phyloP scores from a whole-genome alignment of 2,888 invertebrate species.

The Ichneumon xanthorius region DNA sequence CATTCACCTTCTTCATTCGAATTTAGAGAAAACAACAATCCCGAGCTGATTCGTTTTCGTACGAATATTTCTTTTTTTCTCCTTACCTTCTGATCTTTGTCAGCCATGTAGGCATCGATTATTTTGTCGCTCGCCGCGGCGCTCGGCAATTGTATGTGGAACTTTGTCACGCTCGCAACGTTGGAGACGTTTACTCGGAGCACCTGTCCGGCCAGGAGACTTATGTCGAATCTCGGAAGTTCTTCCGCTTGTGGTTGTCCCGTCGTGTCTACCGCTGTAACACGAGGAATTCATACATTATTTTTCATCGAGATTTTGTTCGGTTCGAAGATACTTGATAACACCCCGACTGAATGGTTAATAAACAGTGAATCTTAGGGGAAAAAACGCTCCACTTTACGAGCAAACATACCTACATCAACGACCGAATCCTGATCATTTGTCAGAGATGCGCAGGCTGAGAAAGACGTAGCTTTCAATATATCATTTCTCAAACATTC shows the following conservation, averaged over 20 bases:
- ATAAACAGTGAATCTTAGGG: neutral
- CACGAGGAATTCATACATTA: slow-evolving; percentile 9
- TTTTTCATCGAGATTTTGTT: neutral
- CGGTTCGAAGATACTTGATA: neutral
- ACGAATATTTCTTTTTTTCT: slow-evolving; percentile 18
- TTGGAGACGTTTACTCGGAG: slow-evolving; percentile 84
- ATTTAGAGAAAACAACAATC: slow-evolving; percentile 6
- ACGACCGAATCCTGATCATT: slow-evolving; percentile 45
- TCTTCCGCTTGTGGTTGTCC: slow-evolving; percentile 57
- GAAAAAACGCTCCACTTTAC: neutral
- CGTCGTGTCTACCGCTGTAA: slow-evolving; percentile 39
- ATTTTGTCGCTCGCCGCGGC: slow-evolving; percentile 77
- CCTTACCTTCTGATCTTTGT: slow-evolving; percentile 77
- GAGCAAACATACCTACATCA: slow-evolving; percentile 59
- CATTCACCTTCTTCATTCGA: slow-evolving; percentile 40
- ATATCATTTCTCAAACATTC: slow-evolving; percentile 11
- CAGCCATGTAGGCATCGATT: slow-evolving; percentile 77
- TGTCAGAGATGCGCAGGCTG: slow-evolving; percentile 39
- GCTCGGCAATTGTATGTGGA: slow-evolving; percentile 84
- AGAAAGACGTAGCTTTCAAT: slow-evolving; percentile 15
- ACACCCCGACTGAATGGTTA: neutral
- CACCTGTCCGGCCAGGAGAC: slow-evolving; percentile 84
- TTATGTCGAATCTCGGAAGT: slow-evolving; percentile 81
- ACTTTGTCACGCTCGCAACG: slow-evolving; percentile 83
- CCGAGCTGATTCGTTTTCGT: slow-evolving; percentile 30